Evolutionary conservation across 2,113 vertebrate species (phyloP), one percentile per base, ranked within the genome.

Genomic region (Xiphorhynchus elegans): DNA sequence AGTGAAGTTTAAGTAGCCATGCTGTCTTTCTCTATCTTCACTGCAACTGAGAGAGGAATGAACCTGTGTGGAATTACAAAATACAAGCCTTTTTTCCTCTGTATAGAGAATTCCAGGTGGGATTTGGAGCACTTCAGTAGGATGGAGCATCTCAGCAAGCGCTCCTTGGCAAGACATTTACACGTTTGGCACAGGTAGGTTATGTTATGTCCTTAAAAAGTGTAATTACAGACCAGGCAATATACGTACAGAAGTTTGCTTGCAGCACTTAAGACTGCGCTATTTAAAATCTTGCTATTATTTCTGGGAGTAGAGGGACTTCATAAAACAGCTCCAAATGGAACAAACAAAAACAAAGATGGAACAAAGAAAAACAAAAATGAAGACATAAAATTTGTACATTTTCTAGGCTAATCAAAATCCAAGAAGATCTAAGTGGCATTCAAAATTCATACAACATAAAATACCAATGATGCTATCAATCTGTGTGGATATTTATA

Each of bases 361-460:
- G 7, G n/a, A n/a, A 86, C 31, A 53, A 58, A 66, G 28, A 66
- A 82, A 49, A 84, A 39, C 14, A 85, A 53, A 92, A 95, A 60
- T 19, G 7, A 92, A 68, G n/a, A 67, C 21, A 25, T 1, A 80
- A 92, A 55, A 59, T 40, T 2, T 66, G 7, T 44, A 78, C 20
- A n/a, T 81, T 68, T 93, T 94, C 86, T 82, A 84, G 78, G 37
- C 90, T 64, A 87, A 58, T 77, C 29, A 83, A 87, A 79, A 74
- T 62, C 70, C 18, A 86, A 53, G 76, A 78, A 90, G 62, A 74
- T 78, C 58, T 75, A 94, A 94, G 31, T 29, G 70, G 47, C 72
- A 67, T 37, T 89, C 31, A 82, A 81, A 94, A 89, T 58, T 55
- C 50, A 47, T 25, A 39, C 28, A 91, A 88, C 6, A 37, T 80